Base-by-base conservation (phyloP, 2,113 vertebrate species). In the Tauraco erythrolophus region DNA sequence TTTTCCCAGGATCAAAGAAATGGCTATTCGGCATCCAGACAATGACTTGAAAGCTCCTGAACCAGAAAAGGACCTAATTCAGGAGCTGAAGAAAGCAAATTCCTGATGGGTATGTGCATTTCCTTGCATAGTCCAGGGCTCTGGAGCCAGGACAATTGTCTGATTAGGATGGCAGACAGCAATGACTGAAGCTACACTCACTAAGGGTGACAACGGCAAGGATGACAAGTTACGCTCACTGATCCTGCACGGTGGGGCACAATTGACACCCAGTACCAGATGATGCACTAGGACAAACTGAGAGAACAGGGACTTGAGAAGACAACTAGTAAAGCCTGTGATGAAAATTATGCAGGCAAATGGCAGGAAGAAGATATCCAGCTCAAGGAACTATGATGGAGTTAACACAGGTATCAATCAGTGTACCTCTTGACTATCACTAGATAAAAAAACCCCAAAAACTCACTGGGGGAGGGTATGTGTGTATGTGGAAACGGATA, bases 401-500 rank as follows among this genome's bases (percentile, higher is more conserved):
- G 31, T 66, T 50, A 87, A 78, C 46, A 61, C 31, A 72, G 27
- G 24, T 82, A 78, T 64, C 46, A n/a, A 78, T 64, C 46, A n/a
- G 7, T 19, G 27, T 28, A 64, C 30, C n/a, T 53, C 62, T 54
- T 64, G 27, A 37, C 30, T 76, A 51, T 7, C 45, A 37, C 19
- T 21, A 43, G 22, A 65, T 33, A 4, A 64, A 69, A 64, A 80
- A 46, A 19, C 1, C 0, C 21, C n/a, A n/a, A n/a, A n/a, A 83
- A 39, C 30, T 71, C 14, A 14, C 48, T 57, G 10, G 61, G 25
- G 23, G 15, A 24, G 16, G 5, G 31, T 33, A 13, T 3, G 19
- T 7, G 7, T 30, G 27, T 27, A 11, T 25, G 33, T 43, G 31
- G 7, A 76, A 77, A 77, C 0, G 0, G 51, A 23, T 51, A 56